These are phyloP conservation scores for Unio delphinus DNA, from an alignment of 2,888 invertebrate species.

Conservation along the genomic window DNA sequence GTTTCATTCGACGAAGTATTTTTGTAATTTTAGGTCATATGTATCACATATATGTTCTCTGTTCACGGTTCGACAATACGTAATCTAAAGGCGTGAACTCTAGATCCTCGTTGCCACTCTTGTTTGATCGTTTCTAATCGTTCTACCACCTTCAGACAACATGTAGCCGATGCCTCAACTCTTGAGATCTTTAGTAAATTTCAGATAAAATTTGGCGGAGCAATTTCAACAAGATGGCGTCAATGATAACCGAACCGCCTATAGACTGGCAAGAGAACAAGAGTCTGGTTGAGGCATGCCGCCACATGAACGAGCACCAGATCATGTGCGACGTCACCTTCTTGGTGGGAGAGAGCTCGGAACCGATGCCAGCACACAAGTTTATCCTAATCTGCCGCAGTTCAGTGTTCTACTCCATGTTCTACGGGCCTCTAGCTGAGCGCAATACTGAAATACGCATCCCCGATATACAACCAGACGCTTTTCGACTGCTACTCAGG, in stretches of 20 bases:
- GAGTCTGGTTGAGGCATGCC: slow-evolving; percentile 29
- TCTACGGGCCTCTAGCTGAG: slow-evolving; percentile 36
- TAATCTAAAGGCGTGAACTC: too few species aligned
- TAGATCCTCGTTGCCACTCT: too few species aligned
- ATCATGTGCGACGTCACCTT: slow-evolving; percentile 41
- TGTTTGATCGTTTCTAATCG: too few species aligned
- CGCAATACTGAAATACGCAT: slow-evolving; percentile 23
- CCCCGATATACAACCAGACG: slow-evolving; percentile 41
- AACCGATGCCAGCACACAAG: slow-evolving; percentile 30
- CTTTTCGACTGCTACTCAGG: slow-evolving; percentile 36
- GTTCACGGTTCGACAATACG: too few species aligned
- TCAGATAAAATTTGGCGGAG: too few species aligned
- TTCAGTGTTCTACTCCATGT: slow-evolving; percentile 47
- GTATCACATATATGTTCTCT: too few species aligned
- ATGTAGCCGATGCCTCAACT: too few species aligned
- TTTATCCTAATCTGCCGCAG: slow-evolving; percentile 44
- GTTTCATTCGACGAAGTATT: too few species aligned
- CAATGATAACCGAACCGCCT: slow-evolving; percentile 11
- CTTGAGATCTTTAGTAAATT: too few species aligned
- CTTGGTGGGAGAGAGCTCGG: slow-evolving; percentile 33
- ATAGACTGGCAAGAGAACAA: slow-evolving; percentile 39
- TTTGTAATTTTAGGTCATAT: too few species aligned
- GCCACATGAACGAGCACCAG: slow-evolving; percentile 35
- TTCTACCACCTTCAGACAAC: too few species aligned
- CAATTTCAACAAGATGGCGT: too few species aligned